These are phyloP conservation scores for Labeo catla DNA, from an alignment of 2,113 vertebrate species.

Conservation along the genomic window DNA sequence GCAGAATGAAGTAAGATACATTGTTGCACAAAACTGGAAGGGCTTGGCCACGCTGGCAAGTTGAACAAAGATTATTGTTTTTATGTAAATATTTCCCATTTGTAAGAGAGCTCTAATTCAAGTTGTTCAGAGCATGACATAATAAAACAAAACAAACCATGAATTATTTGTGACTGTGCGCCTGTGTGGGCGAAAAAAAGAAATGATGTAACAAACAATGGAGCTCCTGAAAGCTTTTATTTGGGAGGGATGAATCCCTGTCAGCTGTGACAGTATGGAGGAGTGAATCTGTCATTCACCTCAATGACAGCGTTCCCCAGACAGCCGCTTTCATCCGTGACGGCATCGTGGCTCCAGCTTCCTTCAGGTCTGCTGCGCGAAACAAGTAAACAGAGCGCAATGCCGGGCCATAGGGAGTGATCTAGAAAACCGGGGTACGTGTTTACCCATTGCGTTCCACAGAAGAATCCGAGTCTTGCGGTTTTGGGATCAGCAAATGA, in stretches of 20 bases:
- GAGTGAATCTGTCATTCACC: slow-evolving; percentile 45
- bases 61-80: slow-evolving; percentile 40
- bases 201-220: slow-evolving; percentile 26
- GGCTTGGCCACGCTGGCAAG: neutral
- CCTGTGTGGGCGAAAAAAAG: slow-evolving; percentile 35
- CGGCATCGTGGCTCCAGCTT: neutral
- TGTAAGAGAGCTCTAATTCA: slow-evolving; percentile 43
- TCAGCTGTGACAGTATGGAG: slow-evolving; percentile 30
- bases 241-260: slow-evolving; percentile 18
- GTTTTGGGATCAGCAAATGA: neutral
- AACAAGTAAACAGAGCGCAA: slow-evolving; percentile 35
- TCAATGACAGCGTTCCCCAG: slow-evolving; percentile 37
- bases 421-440: neutral
- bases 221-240: slow-evolving; percentile 31
- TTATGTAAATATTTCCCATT: slow-evolving; percentile 45
- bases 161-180: slow-evolving; percentile 34
- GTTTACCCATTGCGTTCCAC: neutral
- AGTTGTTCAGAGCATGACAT: slow-evolving; percentile 41
- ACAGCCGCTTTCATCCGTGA: slow-evolving; percentile 26
- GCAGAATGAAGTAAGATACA: neutral
- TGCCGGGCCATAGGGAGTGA: neutral
- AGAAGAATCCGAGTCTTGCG: neutral
- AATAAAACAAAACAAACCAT: slow-evolving; percentile 44
- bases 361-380: neutral
- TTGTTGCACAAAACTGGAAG: neutral